Base-by-base conservation (phyloP, 2,888 invertebrate genomes). In the Phyllotreta cruciferae region DNA sequence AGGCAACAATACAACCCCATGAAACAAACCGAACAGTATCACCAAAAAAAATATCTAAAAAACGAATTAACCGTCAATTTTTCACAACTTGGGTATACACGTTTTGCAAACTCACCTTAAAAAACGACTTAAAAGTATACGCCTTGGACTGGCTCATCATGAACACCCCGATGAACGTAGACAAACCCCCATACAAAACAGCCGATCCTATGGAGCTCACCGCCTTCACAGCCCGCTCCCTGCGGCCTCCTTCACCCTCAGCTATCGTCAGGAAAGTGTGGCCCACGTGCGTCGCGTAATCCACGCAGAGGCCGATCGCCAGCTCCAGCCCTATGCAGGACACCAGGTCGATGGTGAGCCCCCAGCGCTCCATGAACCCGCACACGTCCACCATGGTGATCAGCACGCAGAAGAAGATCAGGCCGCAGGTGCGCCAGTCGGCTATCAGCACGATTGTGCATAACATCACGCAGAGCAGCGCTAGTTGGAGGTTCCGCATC, bases 211-310 rank as follows among this genome's bases (percentile, higher is more conserved):
- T 92, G 52, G 88, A 86, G 0, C 86, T 85, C 0, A 93, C 85
- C 0, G 92, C 89, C 71, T 85, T 83, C 44, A 87, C 79, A 0
- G 87, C 84, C 67, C 91, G 82, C 10, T 86, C 84, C n/a, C 84
- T 81, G 45, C 82, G 82, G 36, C 82, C 77, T 0, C 86, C 85
- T n/a, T n/a, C n/a, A n/a, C n/a, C n/a, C 44, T 84, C 81, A 11
- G 82, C 80, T 11, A 85, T 80, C 1, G 89, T 89, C 72, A 93
- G 84, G 78, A 93, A 93, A 2, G 90, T 90, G 75, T 93, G 92
- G 0, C 91, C 91, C 5, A 92, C 88, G 75, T 92, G 92, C 1
- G 91, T 90, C 0, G 93, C 91, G 73, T 92, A 93, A 80, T 94
- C 93, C 0, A 93, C 91, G 74, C 92, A 92, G 55, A 94, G 82